These are phyloP conservation scores for Nasonia oneida DNA, from an alignment of 2,888 invertebrate species.

Conservation along the genomic window DNA sequence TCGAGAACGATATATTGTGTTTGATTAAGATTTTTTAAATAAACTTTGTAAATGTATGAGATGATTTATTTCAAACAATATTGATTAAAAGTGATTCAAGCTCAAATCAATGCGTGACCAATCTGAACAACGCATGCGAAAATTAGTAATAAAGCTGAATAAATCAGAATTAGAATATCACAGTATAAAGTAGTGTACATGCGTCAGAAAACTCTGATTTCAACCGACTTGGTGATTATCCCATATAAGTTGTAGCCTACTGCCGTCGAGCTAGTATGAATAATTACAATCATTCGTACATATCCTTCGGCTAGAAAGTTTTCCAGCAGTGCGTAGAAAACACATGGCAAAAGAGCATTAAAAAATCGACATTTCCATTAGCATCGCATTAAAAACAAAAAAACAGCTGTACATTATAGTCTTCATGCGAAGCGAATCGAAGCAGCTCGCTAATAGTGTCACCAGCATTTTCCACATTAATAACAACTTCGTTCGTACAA, in stretches of 20 bases:
- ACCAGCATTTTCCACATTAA: slow-evolving; percentile 13
- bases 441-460: not conserved
- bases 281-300: not conserved
- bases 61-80: not conserved
- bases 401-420: not conserved
- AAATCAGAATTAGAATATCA: not conserved
- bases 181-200: not conserved
- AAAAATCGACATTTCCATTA: not conserved
- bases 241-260: not conserved
- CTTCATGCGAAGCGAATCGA: not conserved
- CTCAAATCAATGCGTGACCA: not conserved
- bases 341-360: not conserved
- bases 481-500: not conserved
- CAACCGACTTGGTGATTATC: not conserved
- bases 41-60: not conserved
- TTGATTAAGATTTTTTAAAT: not conserved
- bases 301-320: not conserved
- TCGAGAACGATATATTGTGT: not conserved
- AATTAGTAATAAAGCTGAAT: not conserved
- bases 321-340: not conserved
- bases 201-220: slow-evolving; percentile 7
- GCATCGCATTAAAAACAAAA: not conserved
- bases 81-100: not conserved
- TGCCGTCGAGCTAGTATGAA: not conserved
- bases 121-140: not conserved